Percentiles rank a stretch among this genome's conserved stretches.
These are phyloP conservation scores for Chiloscyllium plagiosum DNA, from an alignment of 2,113 vertebrate genomes.

Conservation along the genomic window DNA sequence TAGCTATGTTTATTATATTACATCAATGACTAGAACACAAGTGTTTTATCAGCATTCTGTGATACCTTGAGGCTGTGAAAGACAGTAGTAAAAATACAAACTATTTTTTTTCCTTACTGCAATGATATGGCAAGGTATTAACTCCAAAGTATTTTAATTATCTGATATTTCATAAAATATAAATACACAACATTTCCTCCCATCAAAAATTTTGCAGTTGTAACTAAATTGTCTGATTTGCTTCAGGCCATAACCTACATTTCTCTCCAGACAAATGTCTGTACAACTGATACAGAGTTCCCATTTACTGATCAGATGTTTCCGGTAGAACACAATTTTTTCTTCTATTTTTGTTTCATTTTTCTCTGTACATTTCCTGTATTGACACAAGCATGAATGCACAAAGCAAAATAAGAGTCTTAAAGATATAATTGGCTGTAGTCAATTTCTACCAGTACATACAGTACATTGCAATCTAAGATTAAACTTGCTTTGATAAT, in stretches of 20 bases:
- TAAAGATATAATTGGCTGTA: background rate
- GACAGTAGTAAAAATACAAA: background rate
- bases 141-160: background rate
- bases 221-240: background rate
- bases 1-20: background rate
- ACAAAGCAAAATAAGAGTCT: background rate
- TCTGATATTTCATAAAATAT: background rate
- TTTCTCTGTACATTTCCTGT: background rate
- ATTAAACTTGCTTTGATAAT: background rate
- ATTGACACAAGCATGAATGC: background rate
- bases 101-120: background rate
- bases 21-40: background rate
- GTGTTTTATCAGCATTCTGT: background rate
- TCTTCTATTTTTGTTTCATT: conserved; percentile 17
- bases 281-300: background rate
- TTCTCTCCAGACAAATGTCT: conserved; percentile 6
- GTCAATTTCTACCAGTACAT: background rate
- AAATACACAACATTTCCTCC: background rate
- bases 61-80: background rate
- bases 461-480: background rate
- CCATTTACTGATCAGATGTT: conserved; percentile 18
- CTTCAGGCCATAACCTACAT: background rate
- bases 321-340: background rate
- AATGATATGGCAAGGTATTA: background rate
- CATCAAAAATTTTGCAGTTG: background rate